Evolutionary conservation across 2,113 vertebrate genomes (phyloP), one percentile per base, ranked within the genome.

Genomic region (Aleadryas rufinucha): DNA sequence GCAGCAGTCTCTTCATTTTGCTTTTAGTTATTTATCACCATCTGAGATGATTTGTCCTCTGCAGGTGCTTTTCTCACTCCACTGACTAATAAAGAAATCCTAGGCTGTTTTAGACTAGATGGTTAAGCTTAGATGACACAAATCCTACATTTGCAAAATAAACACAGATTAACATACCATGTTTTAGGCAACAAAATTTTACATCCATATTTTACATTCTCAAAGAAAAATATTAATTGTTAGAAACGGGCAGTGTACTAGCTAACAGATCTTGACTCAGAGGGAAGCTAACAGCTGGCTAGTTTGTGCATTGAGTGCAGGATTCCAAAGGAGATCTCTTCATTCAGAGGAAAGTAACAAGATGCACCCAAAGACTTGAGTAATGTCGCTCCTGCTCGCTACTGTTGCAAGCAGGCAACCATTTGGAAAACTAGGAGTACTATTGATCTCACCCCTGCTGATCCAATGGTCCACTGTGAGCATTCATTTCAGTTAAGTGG

Each of bases 401-500:
- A 64, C 85, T 94, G 80, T 17, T 90, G 54, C 68, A 94, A 86
- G 92, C 88, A 96, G 83, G 83, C 88, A 96, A 76, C 79, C 44
- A 71, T 86, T 94, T 93, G 92, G 90, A 96, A 96, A 96, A 96
- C 79, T 49, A 93, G 93, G 64, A 97, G 44, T 68, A 56, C 85
- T 91, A 90, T 84, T 90, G 93, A 93, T 96, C 85, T 95, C 79
- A 63, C 90, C 76, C 95, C 88, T 84, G 92, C 92, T 96, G 95
- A 90, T 96, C 92, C 92, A 96, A 9, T 64, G 85, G 93, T 95
- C 92, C 88, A 84, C 85, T 87, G 96, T 81, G 93, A 97, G 57
- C 95, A 86, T 94, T 96, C 72, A 94, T 95, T 95, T 94, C 86
- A 92, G 88, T 90, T 95, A 96, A 96, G 95, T 92, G 92, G 90